Evolutionary conservation across 2,888 invertebrate genomes (phyloP), one percentile per base, ranked within the genome.

Genomic region (Drosophila sordidula): DNA sequence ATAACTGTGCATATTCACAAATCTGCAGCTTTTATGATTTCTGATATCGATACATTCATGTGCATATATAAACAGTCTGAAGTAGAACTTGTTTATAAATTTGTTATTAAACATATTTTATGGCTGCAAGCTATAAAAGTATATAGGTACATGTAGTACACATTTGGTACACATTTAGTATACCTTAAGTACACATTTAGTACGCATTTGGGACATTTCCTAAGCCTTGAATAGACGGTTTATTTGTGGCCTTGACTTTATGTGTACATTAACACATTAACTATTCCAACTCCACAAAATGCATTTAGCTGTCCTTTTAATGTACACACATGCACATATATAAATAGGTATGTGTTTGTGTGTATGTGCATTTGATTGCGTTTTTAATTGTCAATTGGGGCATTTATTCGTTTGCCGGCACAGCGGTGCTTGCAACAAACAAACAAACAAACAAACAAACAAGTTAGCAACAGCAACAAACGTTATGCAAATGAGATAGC

Each of bases 371-470:
- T 49, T 45, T 58, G 49, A 81, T 46, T 62, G 79, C 64, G 62
- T 59, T 73, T 50, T 74, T 85, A 85, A 87, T 87, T 87, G 80
- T 85, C 64, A 75, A 65, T 67, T 62, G 75, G 65, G 36, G 51
- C 34, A 56, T 55, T 58, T 59, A 44, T 61, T 56, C 72, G 57
- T 67, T 51, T 76, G 64, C 54, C 67, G 71, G 72, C 86, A 79
- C 29, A 9, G 9, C 29, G 29, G 9, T 29, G 29, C 34, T 4
- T 86, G 80, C 86, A 76, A 82, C 66, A 65, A 56, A 57, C 44
- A 64, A 51, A 16, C 45, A 16, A 26, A 14, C 44, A 16, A 26
- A 14, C 44, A 45, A 44, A 38, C 46, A 44, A 68, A 18, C 18
- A 18, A 18, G 18, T 2, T 26, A 44, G 16, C 16, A 54, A 58